Conservation (phyloP, 2,797 vertebrate species). For the Gambusia yucatana region DNA sequence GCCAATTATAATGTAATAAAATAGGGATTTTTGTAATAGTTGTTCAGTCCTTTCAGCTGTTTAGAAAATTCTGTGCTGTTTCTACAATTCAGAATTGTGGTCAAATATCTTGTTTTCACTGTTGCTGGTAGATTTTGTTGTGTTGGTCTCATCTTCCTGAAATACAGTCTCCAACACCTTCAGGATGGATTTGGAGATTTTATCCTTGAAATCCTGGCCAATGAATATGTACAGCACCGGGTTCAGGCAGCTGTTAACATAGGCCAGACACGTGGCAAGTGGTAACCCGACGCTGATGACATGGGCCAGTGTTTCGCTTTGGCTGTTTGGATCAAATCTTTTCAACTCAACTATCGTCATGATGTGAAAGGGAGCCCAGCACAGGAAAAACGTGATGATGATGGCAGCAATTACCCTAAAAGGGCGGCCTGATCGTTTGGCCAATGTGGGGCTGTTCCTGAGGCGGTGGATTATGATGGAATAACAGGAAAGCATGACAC, state of each 20-base stretch:
- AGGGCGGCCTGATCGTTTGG: conserved; percentile 82
- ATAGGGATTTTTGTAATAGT: neutral
- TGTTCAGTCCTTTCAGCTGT: neutral
- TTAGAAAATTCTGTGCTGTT: neutral
- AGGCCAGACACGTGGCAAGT: conserved; percentile 80
- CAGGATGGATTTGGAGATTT: conserved; percentile 82
- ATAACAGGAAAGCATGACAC: conserved; percentile 86
- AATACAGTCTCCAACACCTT: conserved; percentile 84
- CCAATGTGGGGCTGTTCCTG: conserved; percentile 79
- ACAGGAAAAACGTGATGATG: conserved; percentile 88
- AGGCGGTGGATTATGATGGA: conserved; percentile 82
- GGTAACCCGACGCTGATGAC: conserved; percentile 75
- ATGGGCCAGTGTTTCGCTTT: conserved; percentile 61
- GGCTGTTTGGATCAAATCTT: conserved; percentile 55
- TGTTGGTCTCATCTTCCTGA: conserved; percentile 81
- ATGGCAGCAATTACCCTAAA: conserved; percentile 89
- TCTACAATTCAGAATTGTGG: neutral
- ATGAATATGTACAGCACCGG: conserved; percentile 87
- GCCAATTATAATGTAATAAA: neutral
- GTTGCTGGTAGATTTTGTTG: conserved; percentile 47
- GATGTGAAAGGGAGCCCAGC: conserved; percentile 91
- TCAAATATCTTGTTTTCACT: neutral
- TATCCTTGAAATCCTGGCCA: conserved; percentile 85
- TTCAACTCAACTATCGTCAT: conserved; percentile 83
- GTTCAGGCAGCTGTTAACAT: conserved; percentile 86